Evolutionary conservation across 35 echinoderm and acorn worm genomes (phyloP).

Genomic region (Ophioderma brevispina): DNA sequence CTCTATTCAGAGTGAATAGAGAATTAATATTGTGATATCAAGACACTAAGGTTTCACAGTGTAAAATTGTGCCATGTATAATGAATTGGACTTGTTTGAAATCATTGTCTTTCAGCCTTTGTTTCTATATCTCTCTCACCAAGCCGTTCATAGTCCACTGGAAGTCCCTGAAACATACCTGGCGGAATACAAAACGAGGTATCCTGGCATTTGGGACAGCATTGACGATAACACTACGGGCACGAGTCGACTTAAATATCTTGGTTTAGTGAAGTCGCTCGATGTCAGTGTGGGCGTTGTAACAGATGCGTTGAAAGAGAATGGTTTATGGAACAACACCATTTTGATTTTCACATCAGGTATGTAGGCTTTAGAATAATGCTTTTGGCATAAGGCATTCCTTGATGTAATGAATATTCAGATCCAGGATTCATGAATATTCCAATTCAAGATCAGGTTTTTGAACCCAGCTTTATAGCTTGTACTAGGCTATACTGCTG

Average conservation of each 20-base stretch:
- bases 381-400: no score
- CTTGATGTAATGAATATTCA: no score
- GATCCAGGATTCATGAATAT: no score
- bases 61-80: no score
- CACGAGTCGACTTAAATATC: background rate
- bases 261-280: background rate
- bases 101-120: background rate
- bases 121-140: background rate
- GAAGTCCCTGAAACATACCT: background rate
- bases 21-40: no score
- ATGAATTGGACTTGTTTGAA: no score
- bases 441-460: no score
- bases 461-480: no score
- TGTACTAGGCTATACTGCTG: no score
- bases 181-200: background rate
- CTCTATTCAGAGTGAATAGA: no score
- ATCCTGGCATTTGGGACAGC: background rate
- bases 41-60: no score
- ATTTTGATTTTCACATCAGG: background rate
- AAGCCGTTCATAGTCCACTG: background rate
- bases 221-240: background rate
- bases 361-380: no score
- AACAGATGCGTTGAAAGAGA: background rate
- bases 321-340: background rate
- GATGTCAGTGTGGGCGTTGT: background rate